A percentile compares a stretch with the other conserved stretches of the same genome.
phyloP scores from a whole-genome alignment of 2,113 vertebrate genomes.

The Heterocephalus glaber region DNA sequence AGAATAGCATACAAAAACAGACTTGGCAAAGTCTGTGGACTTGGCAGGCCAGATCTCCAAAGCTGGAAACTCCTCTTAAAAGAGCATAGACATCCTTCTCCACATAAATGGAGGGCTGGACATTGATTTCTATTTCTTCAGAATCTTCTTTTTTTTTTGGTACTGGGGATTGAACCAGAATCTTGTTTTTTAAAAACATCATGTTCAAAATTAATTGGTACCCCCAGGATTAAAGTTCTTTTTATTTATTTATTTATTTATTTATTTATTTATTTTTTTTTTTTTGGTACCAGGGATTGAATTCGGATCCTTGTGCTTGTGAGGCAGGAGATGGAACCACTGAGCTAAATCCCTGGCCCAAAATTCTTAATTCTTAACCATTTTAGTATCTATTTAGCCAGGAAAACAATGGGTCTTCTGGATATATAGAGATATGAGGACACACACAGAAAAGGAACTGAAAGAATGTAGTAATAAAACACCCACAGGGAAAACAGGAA shows the following conservation, averaged over 20 bases:
- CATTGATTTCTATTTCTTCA: not conserved
- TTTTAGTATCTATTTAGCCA: not conserved
- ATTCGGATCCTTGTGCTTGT: too few species aligned
- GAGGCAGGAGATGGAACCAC: too few species aligned
- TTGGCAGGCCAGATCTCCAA: not conserved
- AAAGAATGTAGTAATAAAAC: not conserved
- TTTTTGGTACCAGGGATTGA: too few species aligned
- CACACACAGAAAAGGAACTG: not conserved
- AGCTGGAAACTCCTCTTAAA: not conserved
- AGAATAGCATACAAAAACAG: not conserved
- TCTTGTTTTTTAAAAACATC: not conserved
- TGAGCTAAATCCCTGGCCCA: too few species aligned
- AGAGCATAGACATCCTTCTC: not conserved
- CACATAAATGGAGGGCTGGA: not conserved
- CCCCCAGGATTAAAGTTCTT: not conserved
- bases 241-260: too few species aligned
- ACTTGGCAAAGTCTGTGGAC: not conserved
- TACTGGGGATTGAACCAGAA: too few species aligned
- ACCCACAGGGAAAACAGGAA: not conserved
- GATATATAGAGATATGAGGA: not conserved
- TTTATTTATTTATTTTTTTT: too few species aligned
- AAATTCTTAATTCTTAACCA: not conserved
- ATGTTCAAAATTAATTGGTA: not conserved
- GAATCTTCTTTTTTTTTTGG: constrained; percentile 2
- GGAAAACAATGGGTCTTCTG: not conserved